These are phyloP conservation scores for Ornithoptera priamus DNA, from an alignment of 2,888 invertebrate species.

Conservation along the genomic window DNA sequence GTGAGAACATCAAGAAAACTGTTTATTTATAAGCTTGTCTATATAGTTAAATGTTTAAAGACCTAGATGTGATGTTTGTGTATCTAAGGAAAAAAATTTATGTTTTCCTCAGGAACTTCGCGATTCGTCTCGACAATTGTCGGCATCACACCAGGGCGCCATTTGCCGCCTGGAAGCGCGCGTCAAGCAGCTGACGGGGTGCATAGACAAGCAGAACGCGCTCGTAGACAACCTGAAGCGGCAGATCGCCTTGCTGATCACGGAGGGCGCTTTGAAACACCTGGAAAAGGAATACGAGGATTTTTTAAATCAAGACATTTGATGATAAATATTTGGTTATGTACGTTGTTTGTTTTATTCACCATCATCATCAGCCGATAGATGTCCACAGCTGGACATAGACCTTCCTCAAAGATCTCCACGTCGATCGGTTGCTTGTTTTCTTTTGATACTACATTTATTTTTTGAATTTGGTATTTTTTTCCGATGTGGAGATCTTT, in stretches of 20 bases:
- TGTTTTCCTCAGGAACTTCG: slow-evolving; percentile 53
- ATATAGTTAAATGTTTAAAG: too few relatives aligned
- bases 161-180: slow-evolving; percentile 53
- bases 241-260: slow-evolving; percentile 51
- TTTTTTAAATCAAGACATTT: slow-evolving; percentile 52
- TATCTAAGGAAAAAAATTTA: too few relatives aligned
- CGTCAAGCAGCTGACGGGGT: slow-evolving; percentile 42
- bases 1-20: too few relatives aligned
- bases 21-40: too few relatives aligned
- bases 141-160: slow-evolving; percentile 50
- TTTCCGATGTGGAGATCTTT: too few relatives aligned
- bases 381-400: too few relatives aligned
- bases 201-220: slow-evolving; percentile 51
- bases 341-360: neutral
- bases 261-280: slow-evolving; percentile 51
- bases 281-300: slow-evolving; percentile 58
- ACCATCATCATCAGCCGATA: too few relatives aligned
- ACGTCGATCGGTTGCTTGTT: too few relatives aligned
- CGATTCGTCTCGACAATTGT: slow-evolving; percentile 52
- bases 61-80: too few relatives aligned
- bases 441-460: too few relatives aligned
- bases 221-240: slow-evolving; percentile 58
- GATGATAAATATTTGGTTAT: slow-evolving; percentile 6
- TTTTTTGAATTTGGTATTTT: too few relatives aligned
- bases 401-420: too few relatives aligned